phyloP scores from a whole-genome alignment of 2,888 invertebrate species.

The Ormyrus thymus region DNA sequence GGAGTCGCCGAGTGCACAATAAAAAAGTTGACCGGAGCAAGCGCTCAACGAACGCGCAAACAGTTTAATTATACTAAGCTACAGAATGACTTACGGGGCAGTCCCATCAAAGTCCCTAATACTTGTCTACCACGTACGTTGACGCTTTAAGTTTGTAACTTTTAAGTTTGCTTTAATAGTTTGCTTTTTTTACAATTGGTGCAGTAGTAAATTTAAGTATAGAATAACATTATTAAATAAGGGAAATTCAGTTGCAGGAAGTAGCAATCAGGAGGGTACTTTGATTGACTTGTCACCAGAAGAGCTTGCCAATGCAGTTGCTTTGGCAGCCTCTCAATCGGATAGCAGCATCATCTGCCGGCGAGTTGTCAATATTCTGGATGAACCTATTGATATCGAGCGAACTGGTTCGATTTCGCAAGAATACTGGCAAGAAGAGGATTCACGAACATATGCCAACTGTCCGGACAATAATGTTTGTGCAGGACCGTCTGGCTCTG shows the following conservation, averaged over 20 bases:
- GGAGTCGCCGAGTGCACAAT: constrained; percentile 75
- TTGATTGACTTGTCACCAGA: constrained; percentile 85
- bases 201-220: background rate
- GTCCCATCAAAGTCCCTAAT: constrained; percentile 71
- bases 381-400: constrained; percentile 70
- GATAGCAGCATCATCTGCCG: constrained; percentile 60
- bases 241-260: constrained; percentile 62
- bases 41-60: constrained; percentile 75
- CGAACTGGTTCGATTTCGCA: constrained; percentile 40
- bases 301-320: constrained; percentile 69
- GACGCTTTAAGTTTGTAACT: background rate
- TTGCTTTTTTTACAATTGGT: constrained; percentile 2
- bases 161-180: background rate
- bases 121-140: constrained; percentile 71
- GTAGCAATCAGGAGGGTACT: constrained; percentile 79
- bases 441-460: constrained; percentile 70
- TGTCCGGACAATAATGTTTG: constrained; percentile 63
- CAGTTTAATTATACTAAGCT: constrained; percentile 91
- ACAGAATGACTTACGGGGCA: constrained; percentile 80
- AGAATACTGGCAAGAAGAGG: constrained; percentile 65
- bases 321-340: constrained; percentile 54
- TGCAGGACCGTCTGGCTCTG: constrained; percentile 67
- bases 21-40: constrained; percentile 73
- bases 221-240: background rate
- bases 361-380: constrained; percentile 71